A percentile compares a stretch with the other conserved stretches of the same genome.
Conservation (phyloP, 2,113 vertebrate species). For the Gopherus flavomarginatus region DNA sequence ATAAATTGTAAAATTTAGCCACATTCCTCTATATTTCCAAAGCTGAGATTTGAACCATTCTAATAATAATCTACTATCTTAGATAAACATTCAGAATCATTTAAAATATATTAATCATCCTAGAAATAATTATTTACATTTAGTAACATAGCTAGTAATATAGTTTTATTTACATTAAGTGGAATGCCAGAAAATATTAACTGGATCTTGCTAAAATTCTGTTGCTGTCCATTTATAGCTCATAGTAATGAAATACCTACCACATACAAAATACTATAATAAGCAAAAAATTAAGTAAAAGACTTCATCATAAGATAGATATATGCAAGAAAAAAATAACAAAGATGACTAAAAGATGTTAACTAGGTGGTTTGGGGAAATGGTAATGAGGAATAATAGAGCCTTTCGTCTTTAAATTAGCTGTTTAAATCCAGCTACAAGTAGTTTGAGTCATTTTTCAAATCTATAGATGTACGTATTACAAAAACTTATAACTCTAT, state of each 20-base stretch:
- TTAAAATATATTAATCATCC: fast-evolving
- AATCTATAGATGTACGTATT: neutral
- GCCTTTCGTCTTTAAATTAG: neutral
- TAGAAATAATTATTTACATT: neutral
- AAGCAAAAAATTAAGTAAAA: neutral
- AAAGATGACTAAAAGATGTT: neutral
- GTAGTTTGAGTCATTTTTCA: neutral
- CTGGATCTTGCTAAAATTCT: neutral
- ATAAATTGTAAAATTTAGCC: fast-evolving
- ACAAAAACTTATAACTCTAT: neutral
- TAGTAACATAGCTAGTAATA: neutral
- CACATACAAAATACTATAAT: neutral
- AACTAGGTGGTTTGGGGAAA: neutral
- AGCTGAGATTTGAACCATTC: neutral
- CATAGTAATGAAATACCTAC: neutral
- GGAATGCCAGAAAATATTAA: neutral
- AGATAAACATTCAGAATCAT: neutral
- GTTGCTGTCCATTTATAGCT: neutral
- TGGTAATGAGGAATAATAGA: neutral
- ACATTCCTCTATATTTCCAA: fast-evolving
- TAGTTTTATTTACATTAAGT: neutral
- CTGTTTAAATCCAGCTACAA: neutral
- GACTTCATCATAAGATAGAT: neutral
- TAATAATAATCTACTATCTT: neutral
- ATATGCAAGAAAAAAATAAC: neutral